Base-by-base conservation (phyloP, 2,888 invertebrate species). In the Hecatera dysodea region DNA sequence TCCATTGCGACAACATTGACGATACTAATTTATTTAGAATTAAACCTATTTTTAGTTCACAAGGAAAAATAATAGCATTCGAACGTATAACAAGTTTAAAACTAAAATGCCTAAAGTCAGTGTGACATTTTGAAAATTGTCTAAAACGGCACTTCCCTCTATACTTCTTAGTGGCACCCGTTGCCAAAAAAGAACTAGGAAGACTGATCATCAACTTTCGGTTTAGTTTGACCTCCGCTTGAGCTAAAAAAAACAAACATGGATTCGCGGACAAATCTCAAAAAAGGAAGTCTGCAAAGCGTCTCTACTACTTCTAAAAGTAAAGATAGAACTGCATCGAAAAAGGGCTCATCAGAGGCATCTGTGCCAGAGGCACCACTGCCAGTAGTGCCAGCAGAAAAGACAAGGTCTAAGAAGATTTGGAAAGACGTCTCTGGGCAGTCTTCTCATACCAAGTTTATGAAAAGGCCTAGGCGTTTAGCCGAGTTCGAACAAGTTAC, bases 401-500 rank as follows among this genome's bases (percentile, higher is more conserved):
- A 8, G 36, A 46, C 19, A 9, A 44, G 71, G 17, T 55, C 71
- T 8, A 60, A 84, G 46, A 90, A 88, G 62, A 78, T 80, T 1
- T 87, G 75, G 63, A 52, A 57, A 22, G 72, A 78, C 42, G 42
- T 15, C 0, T 86, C 91, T 0, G 65, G 64, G 17, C 88, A 86
- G 63, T 86, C 86, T 33, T 88, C 91, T 0, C 91, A 93, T 36
- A 93, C 95, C 0, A 89, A 93, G 39, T 94, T 89, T 67, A 91
- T 85, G 48, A 89, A 82, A 65, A 86, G 61, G 80, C 85, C 67
- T 80, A 87, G 5, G 5, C 68, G 33, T 27, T n/a, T 68, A 1
- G 82, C 82, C 0, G 69, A 75, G 1, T 90, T 87, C 52, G 74
- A 85, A 29, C 86, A 80, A 55, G 89, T 94, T 3, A 90, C 89